Base-by-base conservation (phyloP, 2,113 vertebrate species). In the Eublepharis macularius region DNA sequence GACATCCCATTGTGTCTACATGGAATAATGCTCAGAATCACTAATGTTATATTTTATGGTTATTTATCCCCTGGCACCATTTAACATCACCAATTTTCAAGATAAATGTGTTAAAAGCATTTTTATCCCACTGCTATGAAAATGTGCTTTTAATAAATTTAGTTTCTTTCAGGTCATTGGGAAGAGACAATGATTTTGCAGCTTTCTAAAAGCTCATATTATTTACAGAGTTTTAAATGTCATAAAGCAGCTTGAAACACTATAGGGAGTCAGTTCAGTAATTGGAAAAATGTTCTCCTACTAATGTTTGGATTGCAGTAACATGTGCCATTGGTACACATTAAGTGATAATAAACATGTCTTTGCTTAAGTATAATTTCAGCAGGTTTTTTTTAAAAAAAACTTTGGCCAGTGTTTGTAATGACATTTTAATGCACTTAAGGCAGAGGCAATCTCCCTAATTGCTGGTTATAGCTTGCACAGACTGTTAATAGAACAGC, bases 201-300 rank as follows among this genome's bases (percentile, higher is more conserved):
- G 86, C 83, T 92, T 94, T 95, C 84, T 85, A 86, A 95, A 95
- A 80, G 89, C 92, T 81, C 96, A 88, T 90, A 95, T 97, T 97
- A 97, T 97, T 97, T 95, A 97, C 82, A 78, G 95, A 96, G 92
- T 96, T 95, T 97, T 96, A 96, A 97, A 97, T 97, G 95, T 96
- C 94, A 96, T 94, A 96, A 96, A 97, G 91, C 95, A 97, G 96
- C 93, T 96, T 94, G 94, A 92, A 93, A 94, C 93, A 95, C 96
- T 95, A 93, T 87, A 92, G 92, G 94, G 95, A 92, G 86, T 77
- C 83, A 80, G 78, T 87, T 91, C 89, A 94, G 86, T 96, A 93
- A 96, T 96, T 95, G 90, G 92, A 88, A 85, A 94, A 92, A 92
- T 95, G 95, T 86, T 94, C 96, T 94, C 90, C 95, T 96, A 89